These are phyloP conservation scores for Metacarcinus magister DNA, from an alignment of 2,888 invertebrate genomes.

Conservation along the genomic window DNA sequence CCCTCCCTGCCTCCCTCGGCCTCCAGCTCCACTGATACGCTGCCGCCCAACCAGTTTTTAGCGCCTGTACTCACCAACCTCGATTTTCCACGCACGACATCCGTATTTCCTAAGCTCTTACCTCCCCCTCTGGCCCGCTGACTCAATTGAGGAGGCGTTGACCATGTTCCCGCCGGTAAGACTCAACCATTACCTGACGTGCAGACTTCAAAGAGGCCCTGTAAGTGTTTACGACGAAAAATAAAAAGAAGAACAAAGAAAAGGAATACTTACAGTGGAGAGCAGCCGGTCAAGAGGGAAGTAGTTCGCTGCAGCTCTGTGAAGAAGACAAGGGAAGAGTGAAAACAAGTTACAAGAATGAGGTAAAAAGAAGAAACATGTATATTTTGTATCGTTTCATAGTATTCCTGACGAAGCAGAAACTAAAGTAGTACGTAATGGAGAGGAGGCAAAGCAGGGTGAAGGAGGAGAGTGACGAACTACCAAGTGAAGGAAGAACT, in stretches of 20 bases:
- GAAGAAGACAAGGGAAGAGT: background rate
- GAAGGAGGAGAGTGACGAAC: background rate
- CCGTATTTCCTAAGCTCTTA: background rate
- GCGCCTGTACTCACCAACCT: conserved; percentile 36
- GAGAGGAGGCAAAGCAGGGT: background rate
- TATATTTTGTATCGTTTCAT: too few species aligned
- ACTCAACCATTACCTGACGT: background rate
- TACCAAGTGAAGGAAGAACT: background rate
- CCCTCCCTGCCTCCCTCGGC: background rate
- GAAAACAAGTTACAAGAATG: background rate
- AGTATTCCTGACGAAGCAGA: too few species aligned
- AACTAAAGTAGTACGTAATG: too few species aligned
- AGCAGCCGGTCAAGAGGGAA: background rate
- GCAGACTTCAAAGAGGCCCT: background rate
- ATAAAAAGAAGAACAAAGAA: background rate
- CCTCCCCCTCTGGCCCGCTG: background rate
- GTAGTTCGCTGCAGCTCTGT: background rate
- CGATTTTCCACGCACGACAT: conserved; percentile 50
- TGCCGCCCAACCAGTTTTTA: conserved; percentile 29
- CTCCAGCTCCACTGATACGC: background rate
- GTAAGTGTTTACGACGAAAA: background rate
- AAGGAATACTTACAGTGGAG: background rate
- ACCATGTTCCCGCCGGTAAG: background rate
- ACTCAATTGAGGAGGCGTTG: background rate
- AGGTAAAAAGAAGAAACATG: background rate